Percentiles rank a stretch among this genome's conserved stretches.
These are phyloP conservation scores for Neogobius melanostomus DNA, from an alignment of 2,113 vertebrate genomes.

Conservation along the genomic window DNA sequence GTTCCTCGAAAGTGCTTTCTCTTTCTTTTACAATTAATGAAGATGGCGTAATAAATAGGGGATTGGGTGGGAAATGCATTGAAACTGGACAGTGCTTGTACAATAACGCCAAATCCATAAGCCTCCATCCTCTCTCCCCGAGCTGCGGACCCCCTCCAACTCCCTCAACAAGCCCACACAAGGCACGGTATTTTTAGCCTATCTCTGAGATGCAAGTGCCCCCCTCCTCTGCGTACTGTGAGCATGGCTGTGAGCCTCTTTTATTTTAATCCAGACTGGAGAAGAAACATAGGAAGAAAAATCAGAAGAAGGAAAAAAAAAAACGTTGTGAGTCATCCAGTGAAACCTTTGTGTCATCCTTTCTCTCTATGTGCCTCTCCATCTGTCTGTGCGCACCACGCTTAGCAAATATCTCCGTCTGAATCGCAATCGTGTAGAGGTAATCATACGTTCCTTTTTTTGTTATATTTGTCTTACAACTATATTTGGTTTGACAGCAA, in stretches of 20 bases:
- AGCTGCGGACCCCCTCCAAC: conserved; percentile 23
- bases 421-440: conserved; percentile 17
- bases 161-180: conserved; percentile 70
- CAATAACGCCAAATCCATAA: conserved; percentile 60
- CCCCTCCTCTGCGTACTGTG: conserved; percentile 73
- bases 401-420: conserved; percentile 38
- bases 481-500: too few species aligned
- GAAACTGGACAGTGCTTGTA: conserved; percentile 24
- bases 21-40: conserved; percentile 29
- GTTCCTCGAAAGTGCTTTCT: conserved; percentile 31
- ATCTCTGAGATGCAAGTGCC: conserved; percentile 72
- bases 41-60: conserved; percentile 18
- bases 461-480: too few species aligned
- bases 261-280: conserved; percentile 82
- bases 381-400: conserved; percentile 34
- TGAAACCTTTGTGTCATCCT: conserved; percentile 73
- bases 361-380: conserved; percentile 35
- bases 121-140: conserved; percentile 38
- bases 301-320: conserved; percentile 40
- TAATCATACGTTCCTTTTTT: too few species aligned
- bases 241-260: conserved; percentile 77
- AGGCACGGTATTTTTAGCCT: conserved; percentile 77
- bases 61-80: conserved; percentile 23
- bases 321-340: conserved; percentile 74
- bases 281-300: conserved; percentile 41